Percentiles rank a stretch among this genome's conserved stretches.
Evolutionary conservation across 2,888 invertebrate genomes (phyloP).

Genomic region (Pammene fasciana): DNA sequence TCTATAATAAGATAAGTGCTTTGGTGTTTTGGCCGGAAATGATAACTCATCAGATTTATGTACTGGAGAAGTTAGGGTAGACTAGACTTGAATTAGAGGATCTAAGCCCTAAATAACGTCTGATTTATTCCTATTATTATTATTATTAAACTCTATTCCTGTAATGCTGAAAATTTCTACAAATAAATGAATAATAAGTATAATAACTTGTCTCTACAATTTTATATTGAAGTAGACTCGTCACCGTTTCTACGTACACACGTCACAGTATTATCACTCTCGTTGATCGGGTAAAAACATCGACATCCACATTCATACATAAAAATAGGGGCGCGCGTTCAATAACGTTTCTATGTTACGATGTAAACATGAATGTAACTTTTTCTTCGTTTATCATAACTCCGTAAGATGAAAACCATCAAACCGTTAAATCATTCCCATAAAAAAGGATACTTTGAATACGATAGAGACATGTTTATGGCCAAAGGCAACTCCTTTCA

Average conservation of each 20-base stretch:
- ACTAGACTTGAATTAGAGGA: neutral
- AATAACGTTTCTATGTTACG: slow-evolving; percentile 6
- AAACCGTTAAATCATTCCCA: slow-evolving; percentile 4
- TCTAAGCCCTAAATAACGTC: too few species aligned
- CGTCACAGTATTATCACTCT: too few species aligned
- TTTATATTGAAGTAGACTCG: too few species aligned
- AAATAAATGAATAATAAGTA: too few species aligned
- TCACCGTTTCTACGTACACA: too few species aligned
- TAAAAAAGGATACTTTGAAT: slow-evolving; percentile 5
- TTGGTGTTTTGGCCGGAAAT: neutral
- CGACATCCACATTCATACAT: neutral
- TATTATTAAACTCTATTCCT: too few species aligned
- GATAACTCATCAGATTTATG: neutral
- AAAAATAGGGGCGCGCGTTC: neutral
- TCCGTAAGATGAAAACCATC: slow-evolving; percentile 17
- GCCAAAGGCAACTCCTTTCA: slow-evolving; percentile 12
- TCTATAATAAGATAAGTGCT: neutral
- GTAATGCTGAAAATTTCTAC: too few species aligned
- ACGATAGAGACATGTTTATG: slow-evolving; percentile 22
- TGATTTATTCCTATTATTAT: too few species aligned
- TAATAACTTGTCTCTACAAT: too few species aligned
- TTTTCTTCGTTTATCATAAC: neutral
- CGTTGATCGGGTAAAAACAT: neutral
- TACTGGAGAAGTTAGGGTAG: neutral
- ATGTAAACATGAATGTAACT: slow-evolving; percentile 4